Base-by-base conservation (phyloP, 1,140 invertebrate species). In the Carposina sasakii region DNA sequence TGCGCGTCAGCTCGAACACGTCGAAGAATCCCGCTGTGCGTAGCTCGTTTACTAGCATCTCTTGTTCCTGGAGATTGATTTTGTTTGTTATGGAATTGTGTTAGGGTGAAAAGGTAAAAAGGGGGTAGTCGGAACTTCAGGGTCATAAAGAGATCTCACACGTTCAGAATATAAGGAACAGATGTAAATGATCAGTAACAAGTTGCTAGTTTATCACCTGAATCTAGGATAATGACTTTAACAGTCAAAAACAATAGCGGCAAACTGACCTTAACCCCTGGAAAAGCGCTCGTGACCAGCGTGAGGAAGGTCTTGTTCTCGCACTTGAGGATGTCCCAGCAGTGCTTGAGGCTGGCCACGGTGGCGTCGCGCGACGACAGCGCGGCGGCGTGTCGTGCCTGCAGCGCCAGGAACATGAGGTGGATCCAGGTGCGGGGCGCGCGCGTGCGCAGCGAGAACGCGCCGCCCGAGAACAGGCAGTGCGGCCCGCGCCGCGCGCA, bases 391-490 rank as follows among this genome's bases (percentile, higher is more conserved):
- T 94, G 91, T 59, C 93, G 88, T 2, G 95, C 94, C 89, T 94
- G 85, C 59, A 97, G 88, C 51, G 95, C 93, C 28, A 98, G 88
- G 83, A 98, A 97, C 94, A 98, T 98, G 13, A 98, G 87, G 87
- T 98, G 96, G 53, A 98, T 95, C 96, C 96, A 98, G 41, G 93
- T 91, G 57, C 94, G 89, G 9, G 96, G 92, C 78, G 94, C 91
- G 56, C 93, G 89, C 31, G 96, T 97, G 66, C 94, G 90, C 88
- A 97, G 90, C 1, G 90, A 92, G 78, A 97, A 98, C 68, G 92
- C 91, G 34, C 92, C 91, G 64, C 91, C 91, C 42, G 90, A 91
- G 86, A 96, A 98, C n/a, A 98, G 87, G 79, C 96, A 98, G 81
- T 96, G 93, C 51, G 92, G 90, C 12, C 93, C 92, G 67, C 92